Base-by-base conservation (phyloP, 2,113 vertebrate genomes). In the Kryptolebias marmoratus region DNA sequence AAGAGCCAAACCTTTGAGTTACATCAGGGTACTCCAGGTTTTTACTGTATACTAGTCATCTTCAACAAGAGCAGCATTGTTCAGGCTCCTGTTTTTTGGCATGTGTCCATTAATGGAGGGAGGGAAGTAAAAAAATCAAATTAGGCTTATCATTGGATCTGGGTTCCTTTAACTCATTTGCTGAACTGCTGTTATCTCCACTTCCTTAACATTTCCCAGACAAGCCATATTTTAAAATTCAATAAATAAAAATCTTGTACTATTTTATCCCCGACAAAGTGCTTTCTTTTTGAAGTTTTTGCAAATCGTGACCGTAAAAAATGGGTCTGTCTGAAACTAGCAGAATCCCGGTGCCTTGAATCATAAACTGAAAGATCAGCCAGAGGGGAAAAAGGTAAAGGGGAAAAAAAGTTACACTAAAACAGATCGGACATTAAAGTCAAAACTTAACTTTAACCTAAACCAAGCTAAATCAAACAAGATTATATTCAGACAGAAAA, bases 341-440 rank as follows among this genome's bases (percentile, higher is more conserved):
- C 56, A 55, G 59, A 62, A 61, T 73, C 75, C 28, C 54, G 22
- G 22, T 57, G 73, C 47, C 68, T 72, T 72, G 31, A 56, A 47
- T 87, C 67, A 70, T 56, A 54, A 47, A 32, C 42, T 49, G 10
- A 69, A 64, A 73, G 49, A 44, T 31, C 18, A 45, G 62, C 68
- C 64, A 68, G 39, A 42, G 31, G 10, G n/a, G 18, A 36, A 4
- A 36, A 7, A 36, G 32, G 3, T 22, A 22, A 22, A 36, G 7
- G 8, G 39, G 39, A 42, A 42, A 42, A 42, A 42, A 8, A 9
- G 36, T 42, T 10, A 42, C 39, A 12, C 22, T 64, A 65, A 79
- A 85, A 81, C 60, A 83, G 28, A 69, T 64, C 1, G 72, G 80
- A 72, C 70, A n/a, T 11, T 58, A 67, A 68, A 13, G 68, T 69